These are phyloP conservation scores for Trypoxylus dichotomus DNA, from an alignment of 1,140 invertebrate species.

Conservation along the genomic window DNA sequence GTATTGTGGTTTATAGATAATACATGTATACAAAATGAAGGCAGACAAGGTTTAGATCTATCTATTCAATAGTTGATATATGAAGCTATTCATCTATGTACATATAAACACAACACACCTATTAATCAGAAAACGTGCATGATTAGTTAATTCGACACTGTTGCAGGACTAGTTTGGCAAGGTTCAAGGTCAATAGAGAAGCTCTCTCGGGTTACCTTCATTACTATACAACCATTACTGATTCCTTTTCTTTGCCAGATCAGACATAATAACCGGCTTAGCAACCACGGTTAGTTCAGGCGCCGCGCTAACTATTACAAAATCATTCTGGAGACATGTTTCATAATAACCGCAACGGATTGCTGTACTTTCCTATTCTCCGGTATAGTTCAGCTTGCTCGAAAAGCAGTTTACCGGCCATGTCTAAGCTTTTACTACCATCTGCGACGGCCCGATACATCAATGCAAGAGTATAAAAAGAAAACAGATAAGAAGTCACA, in stretches of 20 bases:
- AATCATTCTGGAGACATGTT: neutral
- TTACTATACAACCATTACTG: neutral
- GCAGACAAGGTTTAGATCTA: too few relatives aligned
- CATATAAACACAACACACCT: neutral
- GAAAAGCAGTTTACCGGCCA: neutral
- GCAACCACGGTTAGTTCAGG: neutral
- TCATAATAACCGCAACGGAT: slow-evolving; percentile 8
- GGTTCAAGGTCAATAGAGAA: slow-evolving; percentile 2
- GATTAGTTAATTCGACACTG: slow-evolving; percentile 12
- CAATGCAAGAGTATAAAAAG: neutral
- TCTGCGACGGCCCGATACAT: neutral
- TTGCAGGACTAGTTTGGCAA: slow-evolving; percentile 14
- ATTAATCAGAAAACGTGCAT: neutral
- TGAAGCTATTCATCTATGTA: neutral
- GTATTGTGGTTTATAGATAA: too few relatives aligned
- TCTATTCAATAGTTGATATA: too few relatives aligned
- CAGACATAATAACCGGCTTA: slow-evolving; percentile 11
- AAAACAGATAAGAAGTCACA: neutral
- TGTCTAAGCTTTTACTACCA: neutral
- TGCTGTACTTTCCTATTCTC: neutral
- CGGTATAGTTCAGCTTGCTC: neutral
- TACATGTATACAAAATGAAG: too few relatives aligned
- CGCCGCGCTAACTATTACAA: slow-evolving; percentile 14
- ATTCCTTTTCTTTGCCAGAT: slow-evolving; percentile 12
- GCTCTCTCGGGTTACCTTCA: slow-evolving; percentile 9